phyloP scores from a whole-genome alignment of 2,888 invertebrate species.

The Heliconius hortense region DNA sequence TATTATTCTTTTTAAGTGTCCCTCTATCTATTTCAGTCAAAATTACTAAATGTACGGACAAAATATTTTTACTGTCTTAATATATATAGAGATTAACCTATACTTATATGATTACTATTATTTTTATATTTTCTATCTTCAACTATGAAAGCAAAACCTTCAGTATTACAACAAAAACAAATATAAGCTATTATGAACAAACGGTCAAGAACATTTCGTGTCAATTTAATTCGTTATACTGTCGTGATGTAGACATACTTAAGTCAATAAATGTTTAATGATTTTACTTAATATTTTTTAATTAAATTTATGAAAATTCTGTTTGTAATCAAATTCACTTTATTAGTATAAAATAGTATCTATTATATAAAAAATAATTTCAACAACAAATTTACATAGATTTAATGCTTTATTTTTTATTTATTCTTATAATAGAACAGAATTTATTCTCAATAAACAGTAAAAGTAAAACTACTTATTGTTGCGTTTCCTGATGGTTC shows the following conservation, averaged over 20 bases:
- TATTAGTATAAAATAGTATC: no score
- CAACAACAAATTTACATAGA: background rate
- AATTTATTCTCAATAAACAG: background rate
- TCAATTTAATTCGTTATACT: constrained; percentile 13
- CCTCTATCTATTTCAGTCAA: no score
- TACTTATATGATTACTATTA: background rate
- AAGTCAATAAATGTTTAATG: background rate
- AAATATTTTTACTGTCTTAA: no score
- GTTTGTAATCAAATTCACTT: no score
- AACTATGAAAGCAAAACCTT: background rate
- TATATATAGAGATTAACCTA: no score
- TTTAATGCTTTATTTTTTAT: no score
- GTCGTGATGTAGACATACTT: background rate
- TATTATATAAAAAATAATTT: no score
- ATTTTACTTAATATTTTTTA: no score
- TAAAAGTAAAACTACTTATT: background rate
- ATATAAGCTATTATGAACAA: background rate
- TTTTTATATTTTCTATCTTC: background rate
- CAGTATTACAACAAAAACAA: background rate
- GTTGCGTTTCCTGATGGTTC: background rate
- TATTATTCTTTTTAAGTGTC: no score
- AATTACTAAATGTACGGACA: no score
- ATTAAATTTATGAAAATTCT: no score
- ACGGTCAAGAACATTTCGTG: constrained; percentile 15
- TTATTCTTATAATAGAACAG: background rate